Conservation (phyloP, 1,140 invertebrate species). For the Temnothorax nylanderi region DNA sequence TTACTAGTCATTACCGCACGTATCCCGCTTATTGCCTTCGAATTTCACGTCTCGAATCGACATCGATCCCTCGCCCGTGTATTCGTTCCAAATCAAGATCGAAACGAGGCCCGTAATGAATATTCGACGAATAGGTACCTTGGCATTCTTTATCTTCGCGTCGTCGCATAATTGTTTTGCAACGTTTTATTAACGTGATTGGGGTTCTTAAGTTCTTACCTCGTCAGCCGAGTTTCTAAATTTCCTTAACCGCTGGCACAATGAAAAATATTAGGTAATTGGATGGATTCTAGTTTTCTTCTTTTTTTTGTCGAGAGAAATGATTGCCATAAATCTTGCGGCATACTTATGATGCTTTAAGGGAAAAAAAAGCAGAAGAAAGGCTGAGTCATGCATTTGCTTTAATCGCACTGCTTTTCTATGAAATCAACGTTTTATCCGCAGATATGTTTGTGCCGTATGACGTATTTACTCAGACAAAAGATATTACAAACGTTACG, state of each 20-base stretch:
- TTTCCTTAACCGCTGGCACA: background rate
- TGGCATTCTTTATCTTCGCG: background rate
- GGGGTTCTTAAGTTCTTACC: background rate
- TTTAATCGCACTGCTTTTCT: slow-evolving; percentile 12
- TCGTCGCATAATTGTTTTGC: slow-evolving; percentile 19
- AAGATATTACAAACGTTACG: slow-evolving; percentile 31
- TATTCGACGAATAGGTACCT: too few relatives aligned
- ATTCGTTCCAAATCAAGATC: slow-evolving; percentile 51
- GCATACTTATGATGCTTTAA: background rate
- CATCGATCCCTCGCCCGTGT: slow-evolving; percentile 70
- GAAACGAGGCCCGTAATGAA: slow-evolving; percentile 53
- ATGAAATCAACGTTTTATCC: background rate
- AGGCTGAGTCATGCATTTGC: background rate
- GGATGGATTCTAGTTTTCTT: background rate
- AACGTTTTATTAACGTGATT: slow-evolving; percentile 33
- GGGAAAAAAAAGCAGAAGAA: background rate
- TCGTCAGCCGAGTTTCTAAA: background rate
- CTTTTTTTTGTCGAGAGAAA: slow-evolving; percentile 1
- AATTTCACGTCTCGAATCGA: slow-evolving; percentile 79
- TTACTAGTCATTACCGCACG: slow-evolving; percentile 74
- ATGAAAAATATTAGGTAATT: slow-evolving; percentile 37
- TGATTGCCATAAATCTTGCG: background rate
- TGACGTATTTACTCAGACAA: slow-evolving; percentile 1
- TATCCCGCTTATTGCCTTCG: slow-evolving; percentile 71
- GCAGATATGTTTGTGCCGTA: background rate